Base-by-base conservation (phyloP, 2,113 vertebrate species). In the Larimichthys crocea region DNA sequence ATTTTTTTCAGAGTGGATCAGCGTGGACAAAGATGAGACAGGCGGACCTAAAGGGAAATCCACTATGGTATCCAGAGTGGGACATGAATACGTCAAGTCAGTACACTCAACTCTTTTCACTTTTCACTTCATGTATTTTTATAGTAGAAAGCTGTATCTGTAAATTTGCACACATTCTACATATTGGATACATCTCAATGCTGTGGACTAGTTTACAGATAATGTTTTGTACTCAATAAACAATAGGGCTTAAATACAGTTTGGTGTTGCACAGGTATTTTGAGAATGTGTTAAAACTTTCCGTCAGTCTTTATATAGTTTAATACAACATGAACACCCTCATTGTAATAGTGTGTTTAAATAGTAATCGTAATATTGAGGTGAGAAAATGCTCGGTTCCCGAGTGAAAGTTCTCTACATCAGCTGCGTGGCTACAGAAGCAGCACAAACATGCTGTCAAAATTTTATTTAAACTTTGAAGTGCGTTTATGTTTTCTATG, bases 1-100 rank as follows among this genome's bases (percentile, higher is more conserved):
- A 2, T 65, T 60, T 46, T 15, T 89, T 89, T 15, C 93, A 99
- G 98, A 99, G 85, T 99, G 98, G 98, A 99, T 99, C 93, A 99
- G 98, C 64, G 83, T 99, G 6, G 98, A 99, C 86, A 98, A 98
- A 74, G 98, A 99, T 0, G 98, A 99, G 86, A 95, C 94, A 0
- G 96, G 96, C 0, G 94, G 96, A 1, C 90, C 94, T 12, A 98
- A 97, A 91, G 96, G 95, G 89, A 97, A 96, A 92, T 90, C 83
- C 17, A 94, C 92, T 0, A 85, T 94, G 26, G 86, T 92, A 8
- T 88, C 96, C 24, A 94, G 96, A 87, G 68, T 85, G n/a, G 94
- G 92, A 62, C 96, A 96, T 57, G 97, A 99, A 56, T 94, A 95
- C 61, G 86, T 94, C 62, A 97, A 94, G 97, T 97, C 81, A 79